Evolutionary conservation across 2,113 vertebrate genomes (phyloP), one percentile per base, ranked within the genome.

Genomic region (Chionodraco myersi): DNA sequence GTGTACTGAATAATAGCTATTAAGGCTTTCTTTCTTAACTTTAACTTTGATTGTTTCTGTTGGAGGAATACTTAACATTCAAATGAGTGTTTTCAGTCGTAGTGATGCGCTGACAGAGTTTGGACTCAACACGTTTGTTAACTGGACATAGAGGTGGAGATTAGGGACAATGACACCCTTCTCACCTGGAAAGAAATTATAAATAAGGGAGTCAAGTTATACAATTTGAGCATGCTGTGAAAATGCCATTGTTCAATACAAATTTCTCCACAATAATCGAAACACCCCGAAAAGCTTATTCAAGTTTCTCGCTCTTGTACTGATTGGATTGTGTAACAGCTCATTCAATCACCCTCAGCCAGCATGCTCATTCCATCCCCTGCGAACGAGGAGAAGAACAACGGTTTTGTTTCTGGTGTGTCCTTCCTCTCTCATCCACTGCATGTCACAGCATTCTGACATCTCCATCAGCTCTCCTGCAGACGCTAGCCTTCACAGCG

Each of bases 381-480:
- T 8, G 58, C 30, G 15, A 62, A 62, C 3, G 10, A 52, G 8
- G 45, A 34, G 21, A 72, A 65, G 18, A 23, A 58, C 44, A 23
- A 23, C 12, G 23, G 63, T 47, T 21, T 47, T 36, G 36, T 79
- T 30, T 66, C 63, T 5, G 6, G 6, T 10, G 18, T 52, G 36
- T 45, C 26, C 5, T n/a, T 23, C 61, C 83, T 66, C 48, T n/a
- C 45, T 14, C 69, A 60, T 79, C 59, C 44, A 23, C 67, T 36
- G 53, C 30, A 54, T 72, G 80, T 85, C 68, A 1, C 6, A 41
- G 36, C 7, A 41, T 41, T 7, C 7, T 41, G 36, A 41, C 36
- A 41, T 41, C 7, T 41, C 1, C 30, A 4, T 30, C 30, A 30
- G 30, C 30, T 30, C 30, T 30, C 30, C 30, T 30, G 30, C 4